Evolutionary conservation across 2,888 invertebrate species (phyloP), one percentile per base, ranked within the genome.

Genomic region (Orthosia incerta): DNA sequence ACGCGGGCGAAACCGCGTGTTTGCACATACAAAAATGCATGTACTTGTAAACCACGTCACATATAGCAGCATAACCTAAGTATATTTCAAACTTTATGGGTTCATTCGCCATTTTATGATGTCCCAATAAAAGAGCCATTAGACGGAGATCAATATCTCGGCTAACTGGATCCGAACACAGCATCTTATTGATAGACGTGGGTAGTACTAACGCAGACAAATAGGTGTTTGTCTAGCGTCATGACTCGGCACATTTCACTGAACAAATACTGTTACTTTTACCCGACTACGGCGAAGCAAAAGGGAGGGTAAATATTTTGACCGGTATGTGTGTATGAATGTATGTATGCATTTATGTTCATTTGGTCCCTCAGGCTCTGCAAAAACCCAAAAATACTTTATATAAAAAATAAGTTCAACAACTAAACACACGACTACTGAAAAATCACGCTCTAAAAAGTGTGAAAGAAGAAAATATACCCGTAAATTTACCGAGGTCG

Each of bases 41-140:
- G 7, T 55, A 15, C 23, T 23, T 50, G 50, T n/a, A 45, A 18
- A n/a, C 63, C 26, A 64, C 31, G n/a, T 55, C 23, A 57, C 7
- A 56, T 45, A 31, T 31, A n/a, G 50, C 16, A 63, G 26, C 68
- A 59, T 76, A 85, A 84, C 48, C 64, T 78, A 67, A 74, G 48
- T 67, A 62, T 84, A 71, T 70, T 66, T 26, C 20, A 51, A 62
- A 59, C 23, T 72, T 74, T 26, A 61, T 45, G 62, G 80, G 83
- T 89, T 87, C 90, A 89, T 89, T 90, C 76, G 16, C 48, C 61
- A 50, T 89, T 90, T 90, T 89, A 90, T 89, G 89, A 86, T 80
- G 76, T 68, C 71, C 80, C 83, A 90, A 90, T 92, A 92, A 91
- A 91, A 91, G 84, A 66, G 72, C 84, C 89, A 91, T 91, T 90